Evolutionary conservation across 2,888 invertebrate genomes (phyloP), one percentile per base, ranked within the genome.

Genomic region (Prosapia bicincta): DNA sequence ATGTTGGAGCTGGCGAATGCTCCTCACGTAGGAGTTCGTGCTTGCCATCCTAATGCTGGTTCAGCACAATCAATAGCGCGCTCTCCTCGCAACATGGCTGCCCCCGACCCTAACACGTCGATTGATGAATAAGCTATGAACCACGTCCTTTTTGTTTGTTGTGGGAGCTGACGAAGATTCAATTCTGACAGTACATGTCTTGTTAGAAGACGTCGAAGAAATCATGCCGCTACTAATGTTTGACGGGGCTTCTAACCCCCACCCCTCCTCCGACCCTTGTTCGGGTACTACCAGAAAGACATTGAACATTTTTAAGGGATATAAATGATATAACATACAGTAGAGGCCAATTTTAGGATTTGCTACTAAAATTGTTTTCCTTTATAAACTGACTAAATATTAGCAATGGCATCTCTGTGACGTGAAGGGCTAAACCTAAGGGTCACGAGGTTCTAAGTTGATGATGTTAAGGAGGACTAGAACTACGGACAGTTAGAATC

Each of bases 61-160:
- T 38, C 32, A 24, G 67, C 24, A 67, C 72, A 72, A 72, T 72
- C 72, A 72, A 72, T 72, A 72, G 72, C 67, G 72, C 30, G 66
- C 72, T 20, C 28, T 82, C 81, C 83, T 83, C 85, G 65, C 78
- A 76, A 76, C 78, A 84, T 82, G 82, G 78, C 78, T 85, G 78
- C 78, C n/a, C 28, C 30, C 70, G 32, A 10, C 70, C 75, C 38
- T 38, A 38, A 38, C 38, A 38, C 38, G 38, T 38, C 38, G 13
- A 38, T 38, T 38, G 38, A 38, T 38, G 38, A 38, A 38, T 38
- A 38, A 38, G 38, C 38, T 38, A 38, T 38, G 38, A 38, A 38
- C 38, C 13, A 38, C 38, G 38, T 38, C 38, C 38, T 38, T 38
- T 38, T 38, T 38, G 38, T 38, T 38, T 38, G 38, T 38, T 38